A percentile compares a stretch with the other conserved stretches of the same genome.
Evolutionary conservation across 37 sponge, comb jelly and placozoan species (phyloP).

Genomic region (Cladorhizidae sp.): DNA sequence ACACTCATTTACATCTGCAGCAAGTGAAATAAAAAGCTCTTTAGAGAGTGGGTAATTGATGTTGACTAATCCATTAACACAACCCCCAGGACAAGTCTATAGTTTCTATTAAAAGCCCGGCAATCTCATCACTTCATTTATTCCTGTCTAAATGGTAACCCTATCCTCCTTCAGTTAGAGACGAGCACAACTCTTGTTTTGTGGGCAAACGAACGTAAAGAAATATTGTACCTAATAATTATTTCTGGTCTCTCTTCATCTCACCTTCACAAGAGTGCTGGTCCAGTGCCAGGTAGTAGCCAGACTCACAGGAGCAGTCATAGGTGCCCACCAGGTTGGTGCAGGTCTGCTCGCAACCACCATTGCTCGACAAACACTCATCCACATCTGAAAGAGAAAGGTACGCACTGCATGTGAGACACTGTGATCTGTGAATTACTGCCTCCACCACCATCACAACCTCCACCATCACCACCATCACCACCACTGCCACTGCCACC

Average conservation of each 20-base stretch:
- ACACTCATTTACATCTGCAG: too few species aligned
- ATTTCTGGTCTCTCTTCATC: background rate
- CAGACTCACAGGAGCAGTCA: background rate
- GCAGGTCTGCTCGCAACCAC: background rate
- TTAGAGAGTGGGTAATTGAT: too few species aligned
- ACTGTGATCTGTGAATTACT: background rate
- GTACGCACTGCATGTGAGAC: background rate
- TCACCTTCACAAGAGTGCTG: slow-evolving; percentile 6
- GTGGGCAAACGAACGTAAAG: too few species aligned
- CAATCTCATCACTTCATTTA: too few species aligned
- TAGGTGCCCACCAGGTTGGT: background rate
- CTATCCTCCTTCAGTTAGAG: too few species aligned
- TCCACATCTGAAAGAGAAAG: background rate
- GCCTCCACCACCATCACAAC: background rate
- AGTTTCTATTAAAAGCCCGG: too few species aligned
- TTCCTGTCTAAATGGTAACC: too few species aligned
- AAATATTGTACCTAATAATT: background rate
- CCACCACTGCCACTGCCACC: too few species aligned
- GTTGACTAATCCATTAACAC: too few species aligned
- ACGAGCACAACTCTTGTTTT: too few species aligned
- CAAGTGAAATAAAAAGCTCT: slow-evolving; percentile 64
- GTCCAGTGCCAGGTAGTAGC: background rate
- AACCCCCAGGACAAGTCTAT: too few species aligned
- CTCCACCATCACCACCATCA: too few species aligned
- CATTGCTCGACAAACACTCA: background rate